Evolutionary conservation across 2,113 vertebrate genomes (phyloP), one percentile per base, ranked within the genome.

Genomic region (Theristicus caerulescens): DNA sequence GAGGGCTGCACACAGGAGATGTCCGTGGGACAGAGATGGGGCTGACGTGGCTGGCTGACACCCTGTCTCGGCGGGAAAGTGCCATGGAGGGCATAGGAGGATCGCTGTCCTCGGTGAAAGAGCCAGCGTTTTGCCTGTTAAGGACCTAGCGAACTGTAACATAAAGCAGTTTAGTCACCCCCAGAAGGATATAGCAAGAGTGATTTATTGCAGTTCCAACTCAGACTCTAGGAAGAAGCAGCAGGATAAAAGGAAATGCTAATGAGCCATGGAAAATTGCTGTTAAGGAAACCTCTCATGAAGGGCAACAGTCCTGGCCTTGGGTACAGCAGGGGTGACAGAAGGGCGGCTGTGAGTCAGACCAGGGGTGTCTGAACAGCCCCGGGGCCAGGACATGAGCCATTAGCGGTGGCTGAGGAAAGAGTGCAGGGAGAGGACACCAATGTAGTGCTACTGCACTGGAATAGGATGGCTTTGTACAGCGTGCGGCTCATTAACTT

Each of bases 341-440:
- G 13, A 54, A 31, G 1, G 4, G n/a, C 64, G 58, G 34, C 4
- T 22, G 5, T 5, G 12, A n/a, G 54, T 40, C 8, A 21, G 46
- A 51, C 6, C 32, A 47, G 59, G 34, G 36, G 27, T 22, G 17
- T 15, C 44, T 74, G 55, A 4, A 9, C 12, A 47, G 36, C 44
- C 47, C 25, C 2, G 0, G 2, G 24, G 36, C 14, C 0, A 0
- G 31, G 58, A 58, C 21, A 4, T 0, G 8, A 58, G 40, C 16
- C 10, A 2, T 5, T 7, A 15, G n/a, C 7, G 3, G 70, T 62
- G 76, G 42, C 38, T 55, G 49, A 72, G 58, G 44, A 67, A 22
- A 31, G 47, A 49, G 24, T 5, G 12, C 31, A 55, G 36, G 44
- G 54, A 25, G n/a, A 38, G 40, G 59, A 13, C 12, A 6, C 0